These are phyloP conservation scores for Anoplolepis gracilipes DNA, from an alignment of 1,140 invertebrate species.

Conservation along the genomic window DNA sequence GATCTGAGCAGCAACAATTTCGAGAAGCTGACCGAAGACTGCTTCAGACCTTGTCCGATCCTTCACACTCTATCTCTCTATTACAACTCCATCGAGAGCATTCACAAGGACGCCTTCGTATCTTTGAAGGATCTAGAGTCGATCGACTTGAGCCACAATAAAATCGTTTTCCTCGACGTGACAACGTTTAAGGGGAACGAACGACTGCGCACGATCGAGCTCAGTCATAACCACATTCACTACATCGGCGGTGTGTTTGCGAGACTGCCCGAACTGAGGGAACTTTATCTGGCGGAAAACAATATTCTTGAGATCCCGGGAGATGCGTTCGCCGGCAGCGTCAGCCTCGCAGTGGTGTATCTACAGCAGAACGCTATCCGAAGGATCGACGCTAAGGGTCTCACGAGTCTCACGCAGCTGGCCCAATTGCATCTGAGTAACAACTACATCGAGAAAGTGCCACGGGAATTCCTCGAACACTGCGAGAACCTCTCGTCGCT, in stretches of 20 bases:
- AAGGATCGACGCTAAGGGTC: conserved; percentile 90
- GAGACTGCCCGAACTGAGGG: conserved; percentile 91
- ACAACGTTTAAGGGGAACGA: conserved; percentile 91
- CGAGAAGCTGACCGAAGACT: conserved; percentile 90
- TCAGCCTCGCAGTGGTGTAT: conserved; percentile 92
- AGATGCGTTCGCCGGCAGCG: conserved; percentile 92
- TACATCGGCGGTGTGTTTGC: conserved; percentile 93
- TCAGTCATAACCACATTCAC: conserved; percentile 96
- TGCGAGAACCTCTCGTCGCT: conserved; percentile 92
- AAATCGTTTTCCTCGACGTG: conserved; percentile 91
- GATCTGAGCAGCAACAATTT: conserved; percentile 96
- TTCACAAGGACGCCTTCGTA: conserved; percentile 92
- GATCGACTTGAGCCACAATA: conserved; percentile 95
- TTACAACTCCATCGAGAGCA: conserved; percentile 92
- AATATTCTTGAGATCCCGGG: conserved; percentile 94
- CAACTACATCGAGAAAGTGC: conserved; percentile 93
- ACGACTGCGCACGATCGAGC: conserved; percentile 92
- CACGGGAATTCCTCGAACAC: conserved; percentile 90
- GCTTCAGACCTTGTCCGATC: conserved; percentile 92
- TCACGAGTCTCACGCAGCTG: conserved; percentile 90
- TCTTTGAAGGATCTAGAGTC: conserved; percentile 91
- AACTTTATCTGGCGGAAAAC: conserved; percentile 95
- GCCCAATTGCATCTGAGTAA: conserved; percentile 94
- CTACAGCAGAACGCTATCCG: conserved; percentile 95
- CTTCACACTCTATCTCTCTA: conserved; percentile 93